Base-by-base conservation (phyloP, 2,113 vertebrate genomes). In the Atrichornis clamosus region DNA sequence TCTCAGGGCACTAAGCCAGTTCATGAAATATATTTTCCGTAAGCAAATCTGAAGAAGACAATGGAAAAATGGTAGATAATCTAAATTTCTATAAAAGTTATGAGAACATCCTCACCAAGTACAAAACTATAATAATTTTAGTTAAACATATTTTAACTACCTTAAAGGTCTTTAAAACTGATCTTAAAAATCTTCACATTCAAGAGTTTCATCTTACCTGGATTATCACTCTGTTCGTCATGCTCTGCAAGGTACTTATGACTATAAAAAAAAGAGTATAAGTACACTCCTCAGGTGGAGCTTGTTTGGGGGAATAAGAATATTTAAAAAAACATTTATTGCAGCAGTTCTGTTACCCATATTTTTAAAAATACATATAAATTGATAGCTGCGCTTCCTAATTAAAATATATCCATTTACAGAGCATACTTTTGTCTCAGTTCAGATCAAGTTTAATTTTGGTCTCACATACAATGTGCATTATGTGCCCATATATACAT, bases 161-260 rank as follows among this genome's bases (percentile, higher is more conserved):
- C 33, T 85, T 84, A 81, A 84, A 35, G 22, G 35, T 91, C 60
- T 84, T 72, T 78, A 74, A 90, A 93, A 95, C 37, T 81, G 52
- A 28, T 62, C 37, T 84, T 89, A 46, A 76, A 95, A 78, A 49
- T 75, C 69, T 73, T 93, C 63, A 80, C 44, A 87, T 63, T 86
- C 59, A 93, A 88, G 82, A 88, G 27, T 86, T 93, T 90, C 18
- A 60, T 88, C 65, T 96, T 93, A 93, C 92, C 88, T 90, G 92
- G 60, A 55, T 84, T 90, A 85, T 75, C 72, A 94, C 73, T 87
- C 60, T 94, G 63, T 63, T 95, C 28, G 2, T 64, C 73, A 86
- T 70, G 56, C 52, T 90, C 80, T 94, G 88, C 76, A 94, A 96
- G 93, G 74, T 77, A 81, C 47, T 93, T 85, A 80, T 52, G 56